Percentiles rank a stretch among this genome's conserved stretches.
phyloP scores from a whole-genome alignment of 2,888 invertebrate species.

The Agrilus cyanescens region DNA sequence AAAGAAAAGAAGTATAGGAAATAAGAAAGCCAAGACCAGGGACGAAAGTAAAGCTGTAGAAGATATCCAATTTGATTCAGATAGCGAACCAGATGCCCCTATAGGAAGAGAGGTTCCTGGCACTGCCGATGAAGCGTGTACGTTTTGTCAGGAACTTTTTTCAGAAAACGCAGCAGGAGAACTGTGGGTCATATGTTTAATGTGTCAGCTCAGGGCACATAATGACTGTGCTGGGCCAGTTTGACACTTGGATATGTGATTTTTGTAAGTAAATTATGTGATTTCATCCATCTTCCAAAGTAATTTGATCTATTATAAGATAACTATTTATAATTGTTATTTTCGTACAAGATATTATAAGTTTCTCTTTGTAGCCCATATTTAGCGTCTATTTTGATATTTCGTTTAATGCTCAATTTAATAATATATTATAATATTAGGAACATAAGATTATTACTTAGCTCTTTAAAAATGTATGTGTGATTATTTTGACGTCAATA shows the following conservation, averaged over 20 bases:
- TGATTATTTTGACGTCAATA: no score
- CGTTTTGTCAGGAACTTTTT: slow-evolving; percentile 1
- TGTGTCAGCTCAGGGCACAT: no score
- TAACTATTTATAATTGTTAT: no score
- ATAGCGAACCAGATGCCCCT: background rate
- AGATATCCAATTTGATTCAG: slow-evolving; percentile 4
- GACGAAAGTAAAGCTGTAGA: slow-evolving; percentile 1
- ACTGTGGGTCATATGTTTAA: no score
- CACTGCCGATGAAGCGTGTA: slow-evolving; percentile 5
- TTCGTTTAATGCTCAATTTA: no score
- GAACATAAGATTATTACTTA: no score
- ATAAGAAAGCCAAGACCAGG: slow-evolving; percentile 1
- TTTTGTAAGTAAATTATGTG: slow-evolving; percentile 1
- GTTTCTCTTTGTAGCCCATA: background rate
- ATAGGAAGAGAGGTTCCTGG: slow-evolving; percentile 4
- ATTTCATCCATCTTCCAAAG: no score
- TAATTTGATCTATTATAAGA: no score
- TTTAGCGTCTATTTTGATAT: background rate
- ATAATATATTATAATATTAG: no score
- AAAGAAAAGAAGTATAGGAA: slow-evolving; percentile 1
- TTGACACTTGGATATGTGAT: slow-evolving; percentile 8
- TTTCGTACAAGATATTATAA: no score
- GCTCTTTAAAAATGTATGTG: no score
- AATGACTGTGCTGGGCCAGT: slow-evolving; percentile 6
- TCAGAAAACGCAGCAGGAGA: slow-evolving; percentile 1